Evolutionary conservation across 2,797 vertebrate species (phyloP), one percentile per base, ranked within the genome.

Genomic region (Graptemys geographica): DNA sequence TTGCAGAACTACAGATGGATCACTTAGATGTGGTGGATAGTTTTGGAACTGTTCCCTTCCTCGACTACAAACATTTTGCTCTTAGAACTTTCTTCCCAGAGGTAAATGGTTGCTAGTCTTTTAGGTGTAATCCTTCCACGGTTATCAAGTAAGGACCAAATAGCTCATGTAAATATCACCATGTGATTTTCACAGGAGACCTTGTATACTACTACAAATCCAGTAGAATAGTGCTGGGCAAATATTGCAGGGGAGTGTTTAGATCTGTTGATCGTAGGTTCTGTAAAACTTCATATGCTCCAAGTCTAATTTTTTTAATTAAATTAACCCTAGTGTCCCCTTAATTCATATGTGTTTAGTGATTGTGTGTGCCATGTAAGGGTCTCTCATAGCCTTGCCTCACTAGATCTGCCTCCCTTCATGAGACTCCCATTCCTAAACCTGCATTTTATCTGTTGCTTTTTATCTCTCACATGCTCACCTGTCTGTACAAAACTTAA

Each of bases 21-120:
- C 99, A 98, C 83, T 97, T 98, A 33, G 99, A 99, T 69, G 98
- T 99, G 96, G 98, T 99, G 95, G 99, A 99, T 97, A 99, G 98
- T 92, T 98, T 99, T 81, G 99, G 99, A 93, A 98, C 99, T 0
- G 99, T 99, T 98, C 99, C 99, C 27, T 99, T 99, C 97, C 98
- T 99, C 95, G 99, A 99, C 98, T 99, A 99, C 98, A 99, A 99
- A 93, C 99, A 99, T 97, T 99, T 99, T 97, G 99, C 99, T 95
- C 98, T 98, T 96, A 99, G 98, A 97, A 99, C 99, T 94, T 99
- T 99, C 97, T 99, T 99, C 95, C 99, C 99, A 12, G 99, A 99
- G 98, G 99, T 99, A 98, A 98, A 93, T 97, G 86, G 96, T 95
- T 95, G 92, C 90, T 96, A 89, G 83, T 94, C n/a, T 92, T 96